Evolutionary conservation across 92 coral and sea anemone genomes (phyloP).

Genomic region (Epizoanthus ramosus): DNA sequence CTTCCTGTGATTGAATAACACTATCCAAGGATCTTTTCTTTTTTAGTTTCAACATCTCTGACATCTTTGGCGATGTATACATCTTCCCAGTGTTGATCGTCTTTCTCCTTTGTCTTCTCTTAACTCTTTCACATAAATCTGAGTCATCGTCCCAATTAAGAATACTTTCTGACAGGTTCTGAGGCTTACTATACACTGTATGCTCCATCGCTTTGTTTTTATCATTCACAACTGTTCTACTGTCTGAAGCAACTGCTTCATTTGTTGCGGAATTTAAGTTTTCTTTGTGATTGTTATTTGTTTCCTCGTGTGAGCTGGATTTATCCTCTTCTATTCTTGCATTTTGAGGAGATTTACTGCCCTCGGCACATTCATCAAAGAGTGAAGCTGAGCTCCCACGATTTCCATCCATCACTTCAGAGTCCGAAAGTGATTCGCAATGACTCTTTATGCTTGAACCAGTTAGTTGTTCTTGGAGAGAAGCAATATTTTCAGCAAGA

Average conservation of each 20-base stretch:
- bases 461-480: neutral
- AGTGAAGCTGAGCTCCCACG: constrained; percentile 37
- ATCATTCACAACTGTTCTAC: neutral
- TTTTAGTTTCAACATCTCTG: neutral
- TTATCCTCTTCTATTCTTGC: neutral
- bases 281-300: neutral
- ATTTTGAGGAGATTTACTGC: neutral
- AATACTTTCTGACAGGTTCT: neutral
- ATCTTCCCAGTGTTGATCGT: neutral
- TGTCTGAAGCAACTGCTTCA: neutral
- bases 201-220: neutral
- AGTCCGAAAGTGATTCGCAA: constrained; percentile 3
- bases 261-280: neutral
- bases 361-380: constrained; percentile 31
- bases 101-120: constrained; percentile 44
- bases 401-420: neutral
- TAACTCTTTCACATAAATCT: constrained; percentile 57
- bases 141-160: constrained; percentile 21
- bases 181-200: neutral
- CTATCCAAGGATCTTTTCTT: constrained; percentile 12
- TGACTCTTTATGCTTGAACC: neutral
- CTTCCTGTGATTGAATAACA: neutral
- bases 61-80: constrained; percentile 17
- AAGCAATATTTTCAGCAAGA: neutral
- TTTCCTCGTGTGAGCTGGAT: neutral